Evolutionary conservation across 2,797 vertebrate genomes (phyloP).

Genomic region (Labroides dimidiatus): DNA sequence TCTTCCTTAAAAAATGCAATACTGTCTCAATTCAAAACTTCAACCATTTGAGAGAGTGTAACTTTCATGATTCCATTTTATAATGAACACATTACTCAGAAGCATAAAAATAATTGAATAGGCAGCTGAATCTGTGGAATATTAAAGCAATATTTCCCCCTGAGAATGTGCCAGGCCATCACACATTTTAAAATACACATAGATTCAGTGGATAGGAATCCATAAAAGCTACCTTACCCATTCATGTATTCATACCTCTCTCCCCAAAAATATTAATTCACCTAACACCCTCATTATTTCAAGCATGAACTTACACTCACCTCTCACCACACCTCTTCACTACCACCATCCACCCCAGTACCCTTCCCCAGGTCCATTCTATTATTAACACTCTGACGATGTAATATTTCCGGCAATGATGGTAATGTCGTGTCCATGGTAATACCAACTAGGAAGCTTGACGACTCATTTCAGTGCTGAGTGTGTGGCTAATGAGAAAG

Average conservation of each 20-base stretch:
- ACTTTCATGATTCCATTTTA: constrained; percentile 33
- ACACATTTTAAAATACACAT: constrained; percentile 38
- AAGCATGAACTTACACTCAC: constrained; percentile 73
- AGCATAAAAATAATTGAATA: constrained; percentile 48
- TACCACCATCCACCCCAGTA: constrained; percentile 55
- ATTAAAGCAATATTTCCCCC: constrained; percentile 57
- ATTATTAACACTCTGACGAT: constrained; percentile 71
- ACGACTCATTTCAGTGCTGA: constrained; percentile 65
- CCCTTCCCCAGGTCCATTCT: constrained; percentile 32
- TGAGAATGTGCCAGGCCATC: constrained; percentile 32
- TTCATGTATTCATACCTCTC: constrained; percentile 58
- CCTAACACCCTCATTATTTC: constrained; percentile 68
- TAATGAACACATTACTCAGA: constrained; percentile 45
- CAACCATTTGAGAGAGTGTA: constrained; percentile 15
- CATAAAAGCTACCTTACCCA: constrained; percentile 48
- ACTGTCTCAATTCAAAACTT: constrained; percentile 8
- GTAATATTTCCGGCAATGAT: constrained; percentile 66
- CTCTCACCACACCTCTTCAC: constrained; percentile 56
- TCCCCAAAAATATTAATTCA: constrained; percentile 62
- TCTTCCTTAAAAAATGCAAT: constrained; percentile 2
- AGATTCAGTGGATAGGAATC: constrained; percentile 17
- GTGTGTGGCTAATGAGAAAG: constrained; percentile 68
- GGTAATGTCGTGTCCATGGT: constrained; percentile 72
- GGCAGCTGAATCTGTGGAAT: constrained; percentile 21
- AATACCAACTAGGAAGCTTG: constrained; percentile 64